These are phyloP conservation scores for Actinernus sp. DNA, from an alignment of 92 coral and sea anemone genomes.

Conservation along the genomic window DNA sequence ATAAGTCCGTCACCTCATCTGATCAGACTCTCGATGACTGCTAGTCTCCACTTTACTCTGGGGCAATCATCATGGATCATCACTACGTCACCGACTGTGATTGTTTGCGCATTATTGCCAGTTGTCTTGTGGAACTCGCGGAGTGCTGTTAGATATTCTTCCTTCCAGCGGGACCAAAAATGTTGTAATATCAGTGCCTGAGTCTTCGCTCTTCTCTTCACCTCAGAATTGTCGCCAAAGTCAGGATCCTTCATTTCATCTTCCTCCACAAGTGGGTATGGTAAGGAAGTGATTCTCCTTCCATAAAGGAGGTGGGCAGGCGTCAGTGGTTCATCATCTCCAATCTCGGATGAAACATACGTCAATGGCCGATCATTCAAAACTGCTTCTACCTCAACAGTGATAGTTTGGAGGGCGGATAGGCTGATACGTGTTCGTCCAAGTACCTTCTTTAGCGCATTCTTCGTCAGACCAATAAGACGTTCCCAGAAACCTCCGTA, in stretches of 20 bases:
- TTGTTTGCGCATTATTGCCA: neutral
- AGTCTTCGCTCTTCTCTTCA: constrained; percentile 22
- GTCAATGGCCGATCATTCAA: constrained; percentile 31
- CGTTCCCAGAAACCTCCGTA: constrained; percentile 67
- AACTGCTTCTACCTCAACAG: constrained; percentile 29
- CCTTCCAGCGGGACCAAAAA: constrained; percentile 49
- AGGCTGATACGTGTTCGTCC: constrained; percentile 30
- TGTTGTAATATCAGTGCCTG: constrained; percentile 26
- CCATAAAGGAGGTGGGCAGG: constrained; percentile 67
- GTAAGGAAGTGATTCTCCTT: constrained; percentile 52
- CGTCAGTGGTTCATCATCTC: constrained; percentile 46
- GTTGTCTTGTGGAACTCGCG: neutral
- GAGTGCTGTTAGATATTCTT: constrained; percentile 28
- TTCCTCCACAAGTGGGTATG: constrained; percentile 21
- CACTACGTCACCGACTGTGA: constrained; percentile 14
- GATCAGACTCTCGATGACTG: too few species aligned
- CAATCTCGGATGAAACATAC: constrained; percentile 36
- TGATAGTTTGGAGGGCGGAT: constrained; percentile 14
- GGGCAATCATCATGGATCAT: constrained; percentile 1
- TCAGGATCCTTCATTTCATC: constrained; percentile 38
- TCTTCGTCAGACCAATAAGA: constrained; percentile 30
- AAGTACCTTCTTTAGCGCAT: constrained; percentile 39
- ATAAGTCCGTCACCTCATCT: too few species aligned
- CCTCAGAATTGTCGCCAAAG: neutral
- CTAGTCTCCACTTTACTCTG: neutral